Evolutionary conservation across 2,888 invertebrate genomes (phyloP), one percentile per base, ranked within the genome.

Genomic region (Philhelius pedissequus): DNA sequence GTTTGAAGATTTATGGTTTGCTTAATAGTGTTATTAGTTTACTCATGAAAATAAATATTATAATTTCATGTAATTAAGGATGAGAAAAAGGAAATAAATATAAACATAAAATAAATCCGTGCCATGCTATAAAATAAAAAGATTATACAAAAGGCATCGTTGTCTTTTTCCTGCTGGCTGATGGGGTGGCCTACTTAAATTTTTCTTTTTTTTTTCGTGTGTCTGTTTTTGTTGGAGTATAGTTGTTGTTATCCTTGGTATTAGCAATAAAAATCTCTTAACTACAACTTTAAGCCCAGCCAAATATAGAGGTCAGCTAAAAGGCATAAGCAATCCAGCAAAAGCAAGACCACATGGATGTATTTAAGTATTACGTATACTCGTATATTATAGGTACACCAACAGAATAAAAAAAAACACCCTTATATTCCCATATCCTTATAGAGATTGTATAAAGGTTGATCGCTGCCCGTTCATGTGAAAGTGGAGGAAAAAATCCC

Each of bases 251-350:
- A 76, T 71, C 68, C 71, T 68, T 54, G 71, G 79, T 76, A 84
- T 84, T 76, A 84, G 79, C 70, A 83, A 76, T 80, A 73, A 80
- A 83, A 84, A 71, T 84, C 84, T 80, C 68, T 80, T 84, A 84
- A 84, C 79, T 76, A 80, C 80, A 80, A 84, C 84, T 80, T 75
- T 79, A 83, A 83, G 66, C 70, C 74, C 48, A 43, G 32, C 60
- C 68, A 45, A 73, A 68, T 50, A 43, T 50, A 18, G 64, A 74
- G 78, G 74, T 78, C 69, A 60, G 64, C 69, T 69, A 58, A 30
- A 71, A 43, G 38, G 60, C 38, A 40, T 20, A 43, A 62, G 64
- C 54, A 50, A 38, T 73, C 69, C 58, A 69, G 52, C 48, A 78
- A 25, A 22, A 48, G 27, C 15, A 40, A n/a, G 45, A 64, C 50